Percentiles rank a stretch among this genome's conserved stretches.
Conservation (phyloP, 2,113 vertebrate genomes). For the Cavia porcellus region DNA sequence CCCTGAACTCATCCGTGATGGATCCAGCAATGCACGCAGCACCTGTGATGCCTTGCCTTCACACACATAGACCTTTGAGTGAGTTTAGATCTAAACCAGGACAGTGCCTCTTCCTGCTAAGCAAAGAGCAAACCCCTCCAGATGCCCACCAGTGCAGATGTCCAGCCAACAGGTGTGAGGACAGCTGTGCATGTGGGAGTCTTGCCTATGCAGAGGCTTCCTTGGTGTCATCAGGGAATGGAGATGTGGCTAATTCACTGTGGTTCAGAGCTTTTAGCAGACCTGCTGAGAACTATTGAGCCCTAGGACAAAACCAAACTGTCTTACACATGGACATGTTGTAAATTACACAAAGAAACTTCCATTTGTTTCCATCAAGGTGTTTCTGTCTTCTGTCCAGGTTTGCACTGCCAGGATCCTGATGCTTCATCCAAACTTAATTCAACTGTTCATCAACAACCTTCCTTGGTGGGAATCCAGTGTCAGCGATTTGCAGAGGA, state of each 20-base stretch:
- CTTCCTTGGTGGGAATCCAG: not conserved
- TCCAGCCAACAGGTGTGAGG: rapidly evolving
- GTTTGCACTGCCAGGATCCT: not conserved
- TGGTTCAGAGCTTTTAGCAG: not conserved
- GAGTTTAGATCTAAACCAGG: not conserved
- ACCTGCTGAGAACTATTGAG: too few species aligned
- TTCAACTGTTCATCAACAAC: not conserved
- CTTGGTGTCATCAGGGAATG: not conserved
- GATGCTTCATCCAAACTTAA: too few species aligned
- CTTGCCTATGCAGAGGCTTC: not conserved
- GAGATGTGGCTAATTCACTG: not conserved
- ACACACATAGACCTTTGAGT: not conserved
- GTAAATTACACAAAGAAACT: not conserved
- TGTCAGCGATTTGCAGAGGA: not conserved
- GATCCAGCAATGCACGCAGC: too few species aligned
- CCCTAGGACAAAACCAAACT: not conserved
- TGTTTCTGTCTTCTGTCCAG: not conserved
- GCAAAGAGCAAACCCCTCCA: too few species aligned
- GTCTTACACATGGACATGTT: not conserved
- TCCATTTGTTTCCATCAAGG: too few species aligned
- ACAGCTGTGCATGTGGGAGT: rapidly evolving
- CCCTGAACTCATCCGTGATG: not conserved
- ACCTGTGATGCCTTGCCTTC: not conserved
- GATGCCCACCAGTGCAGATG: too few species aligned
- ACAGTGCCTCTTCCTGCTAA: not conserved